A percentile compares a stretch with the other conserved stretches of the same genome.
phyloP scores from a whole-genome alignment of 1,140 invertebrate species.

The Magallana angulata region DNA sequence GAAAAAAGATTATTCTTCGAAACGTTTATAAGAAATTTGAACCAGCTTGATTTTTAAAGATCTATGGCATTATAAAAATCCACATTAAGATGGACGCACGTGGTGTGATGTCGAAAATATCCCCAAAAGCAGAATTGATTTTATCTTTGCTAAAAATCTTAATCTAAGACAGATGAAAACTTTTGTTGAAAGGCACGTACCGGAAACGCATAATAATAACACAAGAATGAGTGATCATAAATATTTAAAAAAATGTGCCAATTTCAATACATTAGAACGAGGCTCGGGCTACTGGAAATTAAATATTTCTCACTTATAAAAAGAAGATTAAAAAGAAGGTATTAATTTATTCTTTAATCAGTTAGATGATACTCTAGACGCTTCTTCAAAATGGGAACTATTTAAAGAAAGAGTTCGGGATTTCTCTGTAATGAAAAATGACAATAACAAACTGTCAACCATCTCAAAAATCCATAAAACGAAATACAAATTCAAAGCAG shows the following conservation, averaged over 20 bases:
- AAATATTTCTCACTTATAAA: neutral
- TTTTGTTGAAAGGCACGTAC: no score
- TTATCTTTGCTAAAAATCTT: neutral
- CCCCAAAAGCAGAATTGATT: neutral
- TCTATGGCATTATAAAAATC: neutral
- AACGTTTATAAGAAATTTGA: neutral
- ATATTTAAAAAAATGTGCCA: neutral
- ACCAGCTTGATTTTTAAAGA: neutral
- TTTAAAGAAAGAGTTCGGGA: no score
- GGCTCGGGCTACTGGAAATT: neutral
- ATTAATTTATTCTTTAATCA: neutral
- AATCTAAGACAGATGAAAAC: neutral
- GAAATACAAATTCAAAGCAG: no score
- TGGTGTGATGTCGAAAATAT: neutral
- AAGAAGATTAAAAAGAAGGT: neutral
- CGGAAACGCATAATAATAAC: neutral
- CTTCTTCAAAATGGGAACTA: neutral
- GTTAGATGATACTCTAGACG: neutral
- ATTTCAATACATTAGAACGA: neutral
- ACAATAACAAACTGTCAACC: no score
- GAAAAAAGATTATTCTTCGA: neutral
- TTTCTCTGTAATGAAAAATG: no score
- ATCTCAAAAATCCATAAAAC: no score
- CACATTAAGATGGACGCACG: neutral
- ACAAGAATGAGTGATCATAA: neutral